phyloP scores from a whole-genome alignment of 2,113 vertebrate species.

The Mustela nigripes region DNA sequence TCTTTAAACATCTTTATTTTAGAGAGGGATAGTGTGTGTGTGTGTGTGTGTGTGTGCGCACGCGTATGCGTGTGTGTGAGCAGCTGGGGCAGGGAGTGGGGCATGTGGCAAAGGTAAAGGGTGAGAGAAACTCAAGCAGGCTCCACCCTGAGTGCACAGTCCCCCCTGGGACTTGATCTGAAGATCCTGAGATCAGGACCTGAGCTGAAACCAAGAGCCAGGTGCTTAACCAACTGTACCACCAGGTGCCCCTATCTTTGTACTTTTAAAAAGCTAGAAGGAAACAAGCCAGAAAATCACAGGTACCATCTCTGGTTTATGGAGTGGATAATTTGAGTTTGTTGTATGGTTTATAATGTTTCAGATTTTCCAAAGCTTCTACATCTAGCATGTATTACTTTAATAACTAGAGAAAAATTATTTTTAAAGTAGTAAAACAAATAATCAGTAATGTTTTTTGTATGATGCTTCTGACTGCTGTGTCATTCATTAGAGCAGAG shows the following conservation, averaged over 20 bases:
- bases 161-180: neutral
- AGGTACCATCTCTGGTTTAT: neutral
- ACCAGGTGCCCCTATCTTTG: neutral
- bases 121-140: neutral
- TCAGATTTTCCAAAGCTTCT: neutral
- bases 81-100: no score
- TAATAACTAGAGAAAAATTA: neutral
- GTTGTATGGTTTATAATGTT: neutral
- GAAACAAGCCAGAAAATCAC: neutral
- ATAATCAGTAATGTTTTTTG: neutral
- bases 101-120: no score
- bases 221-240: no score
- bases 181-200: no score
- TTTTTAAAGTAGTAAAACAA: constrained; percentile 40
- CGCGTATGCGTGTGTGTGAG: no score
- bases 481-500: neutral
- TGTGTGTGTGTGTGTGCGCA: no score
- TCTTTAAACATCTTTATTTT: no score
- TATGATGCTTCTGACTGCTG: neutral
- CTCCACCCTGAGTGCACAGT: neutral
- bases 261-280: neutral
- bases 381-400: neutral
- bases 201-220: no score
- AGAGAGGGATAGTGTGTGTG: no score
- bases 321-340: neutral